Evolutionary conservation across 2,113 vertebrate genomes (phyloP).

Genomic region (Apteryx mantelli): DNA sequence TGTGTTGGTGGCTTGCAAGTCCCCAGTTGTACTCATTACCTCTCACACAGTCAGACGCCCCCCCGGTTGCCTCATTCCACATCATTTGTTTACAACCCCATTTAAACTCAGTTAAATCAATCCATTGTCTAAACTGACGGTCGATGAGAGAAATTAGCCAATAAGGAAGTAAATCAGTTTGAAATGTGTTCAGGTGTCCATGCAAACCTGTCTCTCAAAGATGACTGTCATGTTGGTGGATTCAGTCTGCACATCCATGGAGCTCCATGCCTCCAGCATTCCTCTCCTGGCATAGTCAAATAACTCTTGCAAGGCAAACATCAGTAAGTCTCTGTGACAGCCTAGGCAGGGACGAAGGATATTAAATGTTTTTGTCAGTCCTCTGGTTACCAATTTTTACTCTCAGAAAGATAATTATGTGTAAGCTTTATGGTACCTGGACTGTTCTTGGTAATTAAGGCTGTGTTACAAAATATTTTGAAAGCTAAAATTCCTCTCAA

Average conservation of each 20-base stretch:
- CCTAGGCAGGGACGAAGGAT: neutral
- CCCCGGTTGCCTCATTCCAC: neutral
- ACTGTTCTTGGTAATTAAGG: neutral
- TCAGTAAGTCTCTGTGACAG: constrained; percentile 44
- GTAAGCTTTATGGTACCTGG: neutral
- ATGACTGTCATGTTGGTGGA: constrained; percentile 23
- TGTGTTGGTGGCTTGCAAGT: neutral
- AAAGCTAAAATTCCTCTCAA: neutral
- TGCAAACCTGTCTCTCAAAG: neutral
- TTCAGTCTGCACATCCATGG: neutral
- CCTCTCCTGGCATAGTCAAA: constrained; percentile 44
- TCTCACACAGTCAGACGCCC: neutral
- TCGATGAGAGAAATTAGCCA: neutral
- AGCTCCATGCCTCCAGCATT: neutral
- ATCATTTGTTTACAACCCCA: neutral
- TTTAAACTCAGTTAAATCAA: constrained; percentile 34
- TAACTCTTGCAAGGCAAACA: constrained; percentile 4
- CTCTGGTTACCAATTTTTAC: neutral
- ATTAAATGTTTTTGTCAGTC: constrained; percentile 53
- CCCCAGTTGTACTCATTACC: neutral
- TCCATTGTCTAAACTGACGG: fast-evolving
- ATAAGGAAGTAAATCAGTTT: constrained; percentile 8
- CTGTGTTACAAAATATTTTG: neutral
- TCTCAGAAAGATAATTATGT: constrained; percentile 13
- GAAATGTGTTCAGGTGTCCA: neutral